Conservation (phyloP, 2,797 vertebrate genomes). For the Coregonus ussuriensis region DNA sequence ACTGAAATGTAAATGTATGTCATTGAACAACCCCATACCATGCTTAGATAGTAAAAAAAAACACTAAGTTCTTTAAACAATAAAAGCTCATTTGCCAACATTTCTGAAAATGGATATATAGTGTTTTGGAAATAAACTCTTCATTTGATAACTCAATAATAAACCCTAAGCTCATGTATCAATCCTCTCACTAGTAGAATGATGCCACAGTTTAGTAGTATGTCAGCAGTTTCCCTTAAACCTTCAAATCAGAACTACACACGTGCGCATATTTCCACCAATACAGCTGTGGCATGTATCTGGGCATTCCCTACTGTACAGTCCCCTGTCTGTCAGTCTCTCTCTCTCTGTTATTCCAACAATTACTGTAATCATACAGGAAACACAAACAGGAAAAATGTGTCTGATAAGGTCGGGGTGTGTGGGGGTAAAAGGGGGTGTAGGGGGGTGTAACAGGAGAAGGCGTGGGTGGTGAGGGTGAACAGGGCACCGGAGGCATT, state of each 20-base stretch:
- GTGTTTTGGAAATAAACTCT: too few species aligned
- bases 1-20: too few species aligned
- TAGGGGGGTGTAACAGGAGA: conserved; percentile 19
- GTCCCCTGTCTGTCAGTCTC: conserved; percentile 32
- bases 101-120: too few species aligned
- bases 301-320: conserved; percentile 25
- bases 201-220: too few species aligned
- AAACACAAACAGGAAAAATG: conserved; percentile 80
- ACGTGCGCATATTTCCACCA: neutral
- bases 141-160: too few species aligned
- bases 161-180: too few species aligned
- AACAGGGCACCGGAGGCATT: neutral
- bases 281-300: neutral
- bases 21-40: too few species aligned
- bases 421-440: conserved; percentile 39
- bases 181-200: too few species aligned
- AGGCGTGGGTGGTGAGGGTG: neutral
- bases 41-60: too few species aligned
- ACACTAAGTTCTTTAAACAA: too few species aligned
- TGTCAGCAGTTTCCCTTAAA: too few species aligned
- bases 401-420: conserved; percentile 62
- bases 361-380: conserved; percentile 70
- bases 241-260: neutral
- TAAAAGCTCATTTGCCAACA: too few species aligned
- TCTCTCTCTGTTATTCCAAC: conserved; percentile 52